These are phyloP conservation scores for Parelbella ahira DNA, from an alignment of 2,888 invertebrate species.

Conservation along the genomic window DNA sequence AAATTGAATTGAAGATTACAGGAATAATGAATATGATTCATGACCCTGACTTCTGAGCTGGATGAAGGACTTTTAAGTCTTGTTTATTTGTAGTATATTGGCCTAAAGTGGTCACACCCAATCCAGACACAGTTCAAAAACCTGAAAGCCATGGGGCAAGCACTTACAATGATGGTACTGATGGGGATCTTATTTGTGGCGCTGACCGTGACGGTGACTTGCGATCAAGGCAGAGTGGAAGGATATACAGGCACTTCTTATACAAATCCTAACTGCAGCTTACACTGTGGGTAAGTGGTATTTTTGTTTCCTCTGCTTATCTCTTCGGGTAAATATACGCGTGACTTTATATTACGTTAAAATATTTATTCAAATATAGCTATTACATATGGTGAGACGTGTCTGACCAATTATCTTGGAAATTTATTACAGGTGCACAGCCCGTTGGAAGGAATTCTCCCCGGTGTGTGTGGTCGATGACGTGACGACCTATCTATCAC, in stretches of 20 bases:
- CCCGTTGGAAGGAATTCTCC: slow-evolving; percentile 31
- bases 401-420: too few relatives aligned
- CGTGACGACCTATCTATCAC: slow-evolving; percentile 38
- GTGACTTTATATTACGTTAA: too few relatives aligned
- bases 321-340: too few relatives aligned
- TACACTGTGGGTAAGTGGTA: slow-evolving; percentile 35
- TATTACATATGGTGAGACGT: too few relatives aligned
- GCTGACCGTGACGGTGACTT: slow-evolving; percentile 25
- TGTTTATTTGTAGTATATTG: slow-evolving; percentile 30
- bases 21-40: too few relatives aligned
- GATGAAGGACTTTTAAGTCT: too few relatives aligned
- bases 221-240: slow-evolving; percentile 31
- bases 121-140: slow-evolving; percentile 27
- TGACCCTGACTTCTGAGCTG: too few relatives aligned
- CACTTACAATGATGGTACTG: slow-evolving; percentile 26
- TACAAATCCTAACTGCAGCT: slow-evolving; percentile 33
- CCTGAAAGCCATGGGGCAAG: slow-evolving; percentile 25
- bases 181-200: slow-evolving; percentile 24
- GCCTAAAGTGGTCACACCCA: slow-evolving; percentile 31
- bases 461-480: slow-evolving; percentile 38
- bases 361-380: too few relatives aligned
- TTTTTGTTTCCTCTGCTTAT: too few relatives aligned
- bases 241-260: too few relatives aligned
- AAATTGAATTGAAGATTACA: too few relatives aligned
- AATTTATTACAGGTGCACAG: slow-evolving; percentile 23